Conservation (phyloP, 2,113 vertebrate species). For the Protomyctophum bolini region DNA sequence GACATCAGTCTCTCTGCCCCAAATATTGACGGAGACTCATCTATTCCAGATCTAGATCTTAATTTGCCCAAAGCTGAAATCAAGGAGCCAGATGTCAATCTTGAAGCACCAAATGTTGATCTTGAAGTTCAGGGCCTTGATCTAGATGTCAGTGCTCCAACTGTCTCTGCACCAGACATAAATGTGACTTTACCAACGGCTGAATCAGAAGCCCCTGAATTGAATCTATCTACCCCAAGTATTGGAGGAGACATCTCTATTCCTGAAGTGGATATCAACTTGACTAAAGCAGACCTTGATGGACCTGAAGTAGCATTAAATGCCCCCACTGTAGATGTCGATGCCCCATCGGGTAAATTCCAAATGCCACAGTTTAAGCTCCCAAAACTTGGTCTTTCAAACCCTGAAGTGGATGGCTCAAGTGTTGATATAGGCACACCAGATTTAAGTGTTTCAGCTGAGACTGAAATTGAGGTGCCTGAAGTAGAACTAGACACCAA, state of each 20-base stretch:
- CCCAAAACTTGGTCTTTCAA: conserved; percentile 55
- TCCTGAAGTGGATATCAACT: conserved; percentile 35
- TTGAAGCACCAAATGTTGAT: background rate
- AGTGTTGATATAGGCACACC: conserved; percentile 29
- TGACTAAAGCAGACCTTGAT: conserved; percentile 42
- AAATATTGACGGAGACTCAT: conserved; percentile 7
- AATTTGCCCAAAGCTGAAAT: conserved; percentile 14
- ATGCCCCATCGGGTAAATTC: conserved; percentile 51
- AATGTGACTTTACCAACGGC: conserved; percentile 31
- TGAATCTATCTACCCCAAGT: conserved; percentile 33
- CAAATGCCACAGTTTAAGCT: conserved; percentile 61
- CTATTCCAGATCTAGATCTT: conserved; percentile 15
- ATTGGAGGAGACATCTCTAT: conserved; percentile 26
- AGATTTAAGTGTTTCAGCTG: conserved; percentile 32
- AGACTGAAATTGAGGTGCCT: conserved; percentile 50
- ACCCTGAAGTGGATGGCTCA: conserved; percentile 51
- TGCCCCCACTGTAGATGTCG: conserved; percentile 39
- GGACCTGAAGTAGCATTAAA: conserved; percentile 47
- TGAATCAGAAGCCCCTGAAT: conserved; percentile 24
- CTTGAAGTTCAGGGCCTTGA: conserved; percentile 12
- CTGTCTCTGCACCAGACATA: conserved; percentile 28
- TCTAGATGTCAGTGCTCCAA: conserved; percentile 6
- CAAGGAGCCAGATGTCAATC: background rate
- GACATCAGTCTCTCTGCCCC: background rate
- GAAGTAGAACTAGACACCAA: conserved; percentile 22